Conservation (phyloP, 1,140 invertebrate species). For the Camponotus pennsylvanicus region DNA sequence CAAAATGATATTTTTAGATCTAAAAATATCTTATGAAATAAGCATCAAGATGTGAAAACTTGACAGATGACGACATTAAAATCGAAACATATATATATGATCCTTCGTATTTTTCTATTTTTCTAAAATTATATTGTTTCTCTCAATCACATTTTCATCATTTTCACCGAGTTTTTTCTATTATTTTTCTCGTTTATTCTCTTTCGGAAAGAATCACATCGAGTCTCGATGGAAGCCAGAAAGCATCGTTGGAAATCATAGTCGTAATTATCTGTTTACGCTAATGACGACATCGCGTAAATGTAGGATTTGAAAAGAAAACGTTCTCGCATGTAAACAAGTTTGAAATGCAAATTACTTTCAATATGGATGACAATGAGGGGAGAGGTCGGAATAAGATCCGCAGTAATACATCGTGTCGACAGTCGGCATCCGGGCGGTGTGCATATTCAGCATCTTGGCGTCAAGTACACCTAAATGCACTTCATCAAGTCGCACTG, state of each 20-base stretch:
- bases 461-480: slow-evolving; percentile 80
- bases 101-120: neutral
- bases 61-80: too few species aligned
- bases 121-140: neutral
- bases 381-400: slow-evolving; percentile 80
- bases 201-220: neutral
- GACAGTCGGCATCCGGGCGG: slow-evolving; percentile 83
- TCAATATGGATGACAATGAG: slow-evolving; percentile 82
- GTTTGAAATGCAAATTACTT: slow-evolving; percentile 81
- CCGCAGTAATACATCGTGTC: slow-evolving; percentile 85
- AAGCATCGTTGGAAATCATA: neutral
- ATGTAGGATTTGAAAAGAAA: neutral
- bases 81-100: neutral
- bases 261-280: slow-evolving; percentile 38
- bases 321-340: slow-evolving; percentile 42
- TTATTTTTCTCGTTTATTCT: neutral
- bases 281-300: slow-evolving; percentile 12
- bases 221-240: neutral
- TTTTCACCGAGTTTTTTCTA: neutral
- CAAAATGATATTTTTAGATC: too few species aligned
- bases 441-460: slow-evolving; percentile 84
- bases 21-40: too few species aligned
- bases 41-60: too few species aligned
- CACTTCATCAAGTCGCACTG: slow-evolving; percentile 81
- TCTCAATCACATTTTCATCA: neutral